Conservation (phyloP, 2,113 vertebrate species). For the Aptenodytes patagonicus region DNA sequence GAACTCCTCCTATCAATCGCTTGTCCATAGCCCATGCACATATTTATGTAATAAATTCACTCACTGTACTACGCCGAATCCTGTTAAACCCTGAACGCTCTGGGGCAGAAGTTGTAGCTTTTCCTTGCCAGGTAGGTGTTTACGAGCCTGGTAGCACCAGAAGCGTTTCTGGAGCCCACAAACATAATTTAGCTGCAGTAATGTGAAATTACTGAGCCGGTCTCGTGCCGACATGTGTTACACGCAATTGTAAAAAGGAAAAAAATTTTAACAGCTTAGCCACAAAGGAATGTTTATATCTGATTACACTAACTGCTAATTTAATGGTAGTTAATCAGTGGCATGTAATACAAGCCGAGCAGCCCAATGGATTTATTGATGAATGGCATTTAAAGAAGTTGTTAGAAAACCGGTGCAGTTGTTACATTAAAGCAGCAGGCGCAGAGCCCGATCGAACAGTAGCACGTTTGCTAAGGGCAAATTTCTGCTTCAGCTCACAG, state of each 20-base stretch:
- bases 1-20: background rate
- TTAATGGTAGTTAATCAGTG: constrained; percentile 71
- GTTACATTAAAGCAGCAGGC: background rate
- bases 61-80: background rate
- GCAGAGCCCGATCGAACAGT: background rate
- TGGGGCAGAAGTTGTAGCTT: constrained; percentile 38
- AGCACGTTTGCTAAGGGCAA: background rate
- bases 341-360: constrained; percentile 49
- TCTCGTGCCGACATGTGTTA: constrained; percentile 61
- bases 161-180: constrained; percentile 70
- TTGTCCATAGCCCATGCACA: background rate
- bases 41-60: constrained; percentile 17
- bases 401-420: background rate
- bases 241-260: constrained; percentile 49
- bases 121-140: constrained; percentile 68
- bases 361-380: constrained; percentile 58
- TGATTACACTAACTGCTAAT: constrained; percentile 73
- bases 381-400: constrained; percentile 53
- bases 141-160: constrained; percentile 69
- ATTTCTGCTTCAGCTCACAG: background rate
- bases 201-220: constrained; percentile 62
- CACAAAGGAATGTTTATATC: constrained; percentile 73
- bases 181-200: constrained; percentile 68
- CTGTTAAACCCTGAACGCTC: constrained; percentile 23
- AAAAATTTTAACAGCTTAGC: constrained; percentile 68